Percentiles rank a stretch among this genome's conserved stretches.
These are phyloP conservation scores for Lutjanus campechanus DNA, from an alignment of 2,797 vertebrate species.

Conservation along the genomic window DNA sequence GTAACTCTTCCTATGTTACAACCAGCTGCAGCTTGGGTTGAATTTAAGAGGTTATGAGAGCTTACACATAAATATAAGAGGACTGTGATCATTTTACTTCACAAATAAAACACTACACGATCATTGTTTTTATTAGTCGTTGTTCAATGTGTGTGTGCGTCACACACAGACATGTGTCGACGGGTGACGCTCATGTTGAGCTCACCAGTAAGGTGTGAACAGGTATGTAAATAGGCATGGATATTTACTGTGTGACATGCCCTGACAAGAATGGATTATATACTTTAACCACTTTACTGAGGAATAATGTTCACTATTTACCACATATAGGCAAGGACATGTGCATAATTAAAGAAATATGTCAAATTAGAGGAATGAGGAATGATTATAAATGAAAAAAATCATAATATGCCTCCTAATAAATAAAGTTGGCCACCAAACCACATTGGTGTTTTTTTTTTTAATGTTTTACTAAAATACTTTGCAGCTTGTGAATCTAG, in stretches of 20 bases:
- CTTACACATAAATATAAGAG: slow-evolving; percentile 14
- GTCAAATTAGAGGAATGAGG: neutral
- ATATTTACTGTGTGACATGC: slow-evolving; percentile 63
- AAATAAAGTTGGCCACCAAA: slow-evolving; percentile 26
- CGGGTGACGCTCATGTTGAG: slow-evolving; percentile 29
- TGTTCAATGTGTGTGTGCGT: slow-evolving; percentile 41
- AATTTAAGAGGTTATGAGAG: neutral
- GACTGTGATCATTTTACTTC: slow-evolving; percentile 25
- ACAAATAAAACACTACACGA: slow-evolving; percentile 36
- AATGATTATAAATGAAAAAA: slow-evolving; percentile 3
- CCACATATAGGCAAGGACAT: neutral
- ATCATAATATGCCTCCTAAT: slow-evolving; percentile 1
- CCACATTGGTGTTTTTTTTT: slow-evolving; percentile 5
- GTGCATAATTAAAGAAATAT: slow-evolving; percentile 16
- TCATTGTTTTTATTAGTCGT: slow-evolving; percentile 45
- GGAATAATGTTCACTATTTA: slow-evolving; percentile 36
- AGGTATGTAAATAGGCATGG: slow-evolving; percentile 66
- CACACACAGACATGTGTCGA: slow-evolving; percentile 16
- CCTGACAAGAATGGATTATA: slow-evolving; percentile 63
- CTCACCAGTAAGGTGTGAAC: slow-evolving; percentile 57
- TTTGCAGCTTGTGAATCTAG: slow-evolving; percentile 58
- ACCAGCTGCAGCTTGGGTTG: neutral
- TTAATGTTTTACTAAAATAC: slow-evolving; percentile 69
- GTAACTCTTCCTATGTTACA: slow-evolving; percentile 50
- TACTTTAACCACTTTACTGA: slow-evolving; percentile 45